Evolutionary conservation across 2,113 vertebrate species (phyloP).

Genomic region (Indicator indicator): DNA sequence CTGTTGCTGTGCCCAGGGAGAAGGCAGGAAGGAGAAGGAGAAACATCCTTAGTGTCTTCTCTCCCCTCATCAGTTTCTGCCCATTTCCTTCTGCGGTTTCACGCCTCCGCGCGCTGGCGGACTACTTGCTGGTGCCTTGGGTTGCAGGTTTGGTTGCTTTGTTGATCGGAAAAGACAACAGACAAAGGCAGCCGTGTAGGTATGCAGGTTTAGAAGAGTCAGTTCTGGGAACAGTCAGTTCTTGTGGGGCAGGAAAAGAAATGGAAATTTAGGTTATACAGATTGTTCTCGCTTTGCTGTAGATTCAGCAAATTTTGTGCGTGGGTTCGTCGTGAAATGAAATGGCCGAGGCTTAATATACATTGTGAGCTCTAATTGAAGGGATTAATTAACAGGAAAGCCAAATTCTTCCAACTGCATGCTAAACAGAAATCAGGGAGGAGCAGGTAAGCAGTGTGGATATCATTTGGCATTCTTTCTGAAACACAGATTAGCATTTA

Average conservation of each 20-base stretch:
- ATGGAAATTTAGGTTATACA: conserved; percentile 1
- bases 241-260: background rate
- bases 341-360: background rate
- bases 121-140: background rate
- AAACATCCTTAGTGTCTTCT: background rate
- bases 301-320: conserved; percentile 17
- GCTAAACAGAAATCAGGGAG: conserved; percentile 42
- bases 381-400: conserved; percentile 50
- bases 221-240: conserved; percentile 22
- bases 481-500: conserved; percentile 41
- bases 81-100: conserved; percentile 23
- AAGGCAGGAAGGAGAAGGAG: background rate
- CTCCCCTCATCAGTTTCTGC: background rate
- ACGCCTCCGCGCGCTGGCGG: background rate
- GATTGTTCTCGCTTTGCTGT: background rate
- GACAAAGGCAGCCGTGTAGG: background rate
- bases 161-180: conserved; percentile 51
- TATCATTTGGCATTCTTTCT: conserved; percentile 43
- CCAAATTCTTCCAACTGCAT: background rate
- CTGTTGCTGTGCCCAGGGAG: accelerated
- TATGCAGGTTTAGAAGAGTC: background rate
- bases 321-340: background rate
- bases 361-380: conserved; percentile 36
- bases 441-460: background rate
- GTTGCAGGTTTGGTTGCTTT: background rate